phyloP scores from a whole-genome alignment of 2,113 vertebrate species.

The Coracopsis vasa region DNA sequence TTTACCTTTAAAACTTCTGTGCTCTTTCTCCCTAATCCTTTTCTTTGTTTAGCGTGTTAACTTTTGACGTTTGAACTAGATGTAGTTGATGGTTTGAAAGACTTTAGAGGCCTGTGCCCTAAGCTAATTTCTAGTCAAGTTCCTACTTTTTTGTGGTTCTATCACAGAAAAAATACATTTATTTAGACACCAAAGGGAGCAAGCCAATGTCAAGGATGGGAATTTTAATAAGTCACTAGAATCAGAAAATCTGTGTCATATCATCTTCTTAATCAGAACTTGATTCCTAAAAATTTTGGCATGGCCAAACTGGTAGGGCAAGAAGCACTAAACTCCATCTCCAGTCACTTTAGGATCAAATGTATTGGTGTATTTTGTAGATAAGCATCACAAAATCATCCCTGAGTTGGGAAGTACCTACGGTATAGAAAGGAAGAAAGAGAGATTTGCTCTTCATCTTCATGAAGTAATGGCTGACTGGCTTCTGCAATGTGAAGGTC shows the following conservation, averaged over 20 bases:
- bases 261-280: background rate
- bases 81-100: background rate
- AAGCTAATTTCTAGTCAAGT: constrained; percentile 49
- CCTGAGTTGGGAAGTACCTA: background rate
- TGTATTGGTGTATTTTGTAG: background rate
- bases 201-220: constrained; percentile 2
- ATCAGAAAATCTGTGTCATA: background rate
- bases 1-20: constrained; percentile 7
- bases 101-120: constrained; percentile 35
- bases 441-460: background rate
- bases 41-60: constrained; percentile 42
- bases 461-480: background rate
- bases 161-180: constrained; percentile 13
- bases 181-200: constrained; percentile 24
- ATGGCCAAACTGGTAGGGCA: background rate
- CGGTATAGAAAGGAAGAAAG: background rate
- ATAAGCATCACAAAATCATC: background rate
- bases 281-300: background rate
- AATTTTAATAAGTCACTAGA: background rate
- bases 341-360: background rate
- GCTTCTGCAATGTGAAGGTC: background rate
- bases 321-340: background rate
- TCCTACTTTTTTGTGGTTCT: background rate
- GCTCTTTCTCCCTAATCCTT: constrained; percentile 7
- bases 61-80: constrained; percentile 19